Base-by-base conservation (phyloP, 2,888 invertebrate species). In the Oligia strigilis region DNA sequence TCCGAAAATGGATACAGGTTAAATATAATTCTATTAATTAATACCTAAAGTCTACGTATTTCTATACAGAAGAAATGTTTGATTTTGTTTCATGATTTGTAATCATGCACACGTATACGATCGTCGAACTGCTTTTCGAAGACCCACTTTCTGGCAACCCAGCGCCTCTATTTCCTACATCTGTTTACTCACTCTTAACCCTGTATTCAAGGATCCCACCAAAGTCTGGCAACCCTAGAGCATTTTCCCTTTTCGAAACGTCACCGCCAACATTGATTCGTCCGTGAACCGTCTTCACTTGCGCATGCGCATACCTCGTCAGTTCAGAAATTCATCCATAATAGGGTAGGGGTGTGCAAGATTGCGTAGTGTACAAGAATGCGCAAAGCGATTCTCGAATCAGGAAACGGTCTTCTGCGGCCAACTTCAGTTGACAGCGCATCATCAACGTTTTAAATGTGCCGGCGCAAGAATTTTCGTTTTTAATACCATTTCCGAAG, bases 51-150 rank as follows among this genome's bases (percentile, higher is more conserved):
- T 80, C 97, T 97, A 97, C 95, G 93, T 95, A 91, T 94, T 92
- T 94, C 95, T 96, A 94, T 96, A 97, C 96, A 96, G 94, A 96
- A 95, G 94, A 96, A 95, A 95, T 94, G 95, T 94, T 94, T 95
- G 93, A 90, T 93, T 93, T 94, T 94, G 93, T 92, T 92, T 92
- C 96, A 96, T 95, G 97, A 96, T 96, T 96, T 96, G 94, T 91
- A 96, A 97, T 95, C 97, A 96, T 96, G 97, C 94, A 92, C 94
- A 95, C 96, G 96, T 97, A 97, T 97, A 97, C 97, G 95, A 96
- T 95, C 96, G 94, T 94, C 95, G 95, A 95, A 95, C 95, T 92
- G 94, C 96, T 94, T 94, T 94, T 94, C 96, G 96, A 96, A 96
- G 96, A 96, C 95, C 95, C 92, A 91, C 95, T 91, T 92, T 90